These are phyloP conservation scores for Archegozetes longisetosus DNA, from an alignment of 1,140 invertebrate species.

Conservation along the genomic window DNA sequence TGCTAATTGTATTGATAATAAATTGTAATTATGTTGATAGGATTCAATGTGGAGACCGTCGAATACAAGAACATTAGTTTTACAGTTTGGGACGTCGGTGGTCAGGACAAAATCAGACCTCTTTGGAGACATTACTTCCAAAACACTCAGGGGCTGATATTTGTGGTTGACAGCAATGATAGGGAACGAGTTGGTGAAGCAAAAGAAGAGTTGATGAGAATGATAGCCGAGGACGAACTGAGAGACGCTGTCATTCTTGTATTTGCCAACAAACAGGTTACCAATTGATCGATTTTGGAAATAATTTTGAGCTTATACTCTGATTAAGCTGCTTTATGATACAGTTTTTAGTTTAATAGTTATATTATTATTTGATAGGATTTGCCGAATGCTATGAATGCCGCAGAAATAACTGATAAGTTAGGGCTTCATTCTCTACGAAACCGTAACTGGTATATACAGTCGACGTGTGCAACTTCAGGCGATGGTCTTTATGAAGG, in stretches of 20 bases:
- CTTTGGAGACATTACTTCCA: conserved; percentile 90
- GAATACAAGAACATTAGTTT: conserved; percentile 87
- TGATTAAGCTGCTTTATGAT: no score
- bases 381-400: conserved; percentile 87
- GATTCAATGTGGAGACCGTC: conserved; percentile 97
- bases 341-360: no score
- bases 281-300: background rate
- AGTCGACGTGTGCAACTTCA: conserved; percentile 95
- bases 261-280: conserved; percentile 88
- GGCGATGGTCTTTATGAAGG: conserved; percentile 96
- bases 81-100: conserved; percentile 99
- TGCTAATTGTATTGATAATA: background rate
- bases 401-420: conserved; percentile 90
- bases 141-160: conserved; percentile 20
- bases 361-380: conserved; percentile 34
- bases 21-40: conserved; percentile 10
- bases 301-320: no score
- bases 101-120: conserved; percentile 87
- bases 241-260: conserved; percentile 87
- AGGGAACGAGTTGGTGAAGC: conserved; percentile 96
- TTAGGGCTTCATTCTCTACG: conserved; percentile 83
- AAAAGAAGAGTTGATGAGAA: conserved; percentile 68
- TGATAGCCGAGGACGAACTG: conserved; percentile 69
- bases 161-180: conserved; percentile 76
- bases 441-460: conserved; percentile 97